phyloP scores from a whole-genome alignment of 2,797 vertebrate species.

The Malurus splendens region DNA sequence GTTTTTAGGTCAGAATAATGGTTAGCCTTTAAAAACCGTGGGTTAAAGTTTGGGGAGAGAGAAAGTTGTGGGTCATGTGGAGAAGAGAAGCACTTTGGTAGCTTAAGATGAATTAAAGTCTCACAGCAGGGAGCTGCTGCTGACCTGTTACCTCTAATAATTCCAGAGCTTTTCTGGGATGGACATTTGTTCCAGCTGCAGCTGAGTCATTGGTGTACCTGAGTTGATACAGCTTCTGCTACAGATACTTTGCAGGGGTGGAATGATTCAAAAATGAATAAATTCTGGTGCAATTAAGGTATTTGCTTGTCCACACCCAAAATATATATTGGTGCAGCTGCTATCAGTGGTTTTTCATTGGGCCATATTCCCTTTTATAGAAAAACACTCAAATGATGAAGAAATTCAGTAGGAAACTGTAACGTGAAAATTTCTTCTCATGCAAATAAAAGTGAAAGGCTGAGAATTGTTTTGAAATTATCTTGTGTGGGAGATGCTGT shows the following conservation, averaged over 20 bases:
- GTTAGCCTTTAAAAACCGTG: background rate
- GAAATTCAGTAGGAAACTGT: background rate
- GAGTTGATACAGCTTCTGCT: background rate
- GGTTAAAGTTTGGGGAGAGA: conserved; percentile 5
- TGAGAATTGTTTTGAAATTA: background rate
- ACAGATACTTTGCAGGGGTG: background rate
- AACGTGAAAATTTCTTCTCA: background rate
- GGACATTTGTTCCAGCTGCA: background rate
- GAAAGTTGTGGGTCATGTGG: background rate
- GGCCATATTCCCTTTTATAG: background rate
- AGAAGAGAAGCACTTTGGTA: background rate
- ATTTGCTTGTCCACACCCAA: background rate
- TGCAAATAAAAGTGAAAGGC: background rate
- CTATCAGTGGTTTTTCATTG: background rate
- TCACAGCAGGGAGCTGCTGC: conserved; percentile 3
- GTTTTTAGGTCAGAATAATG: conserved; percentile 18
- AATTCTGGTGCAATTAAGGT: background rate
- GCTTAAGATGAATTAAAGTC: background rate
- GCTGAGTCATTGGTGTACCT: background rate
- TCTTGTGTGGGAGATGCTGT: background rate
- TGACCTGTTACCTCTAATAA: background rate
- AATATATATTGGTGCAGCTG: background rate
- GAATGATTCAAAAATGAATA: background rate
- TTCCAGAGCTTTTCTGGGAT: background rate
- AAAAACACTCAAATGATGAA: background rate